Evolutionary conservation across 2,113 vertebrate species (phyloP).

Genomic region (Ranitomeya variabilis): DNA sequence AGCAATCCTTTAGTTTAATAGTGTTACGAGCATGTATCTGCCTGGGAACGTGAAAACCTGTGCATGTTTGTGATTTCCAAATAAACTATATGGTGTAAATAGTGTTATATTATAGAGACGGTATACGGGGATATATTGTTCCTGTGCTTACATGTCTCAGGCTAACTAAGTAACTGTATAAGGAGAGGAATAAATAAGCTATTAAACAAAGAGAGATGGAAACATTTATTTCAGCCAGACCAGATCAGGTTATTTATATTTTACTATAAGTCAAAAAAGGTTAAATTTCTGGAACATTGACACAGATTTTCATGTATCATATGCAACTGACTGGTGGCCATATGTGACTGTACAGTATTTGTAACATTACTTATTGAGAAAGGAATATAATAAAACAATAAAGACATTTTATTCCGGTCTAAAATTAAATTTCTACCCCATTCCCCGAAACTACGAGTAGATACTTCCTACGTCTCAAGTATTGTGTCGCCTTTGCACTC

Average conservation of each 20-base stretch:
- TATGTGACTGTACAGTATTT: background rate
- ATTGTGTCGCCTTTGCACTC: too few relatives aligned
- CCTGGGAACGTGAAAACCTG: constrained; percentile 10
- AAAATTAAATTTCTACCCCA: background rate
- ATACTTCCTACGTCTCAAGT: background rate
- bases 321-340: constrained; percentile 6
- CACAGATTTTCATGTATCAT: background rate
- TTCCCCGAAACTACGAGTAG: too few relatives aligned
- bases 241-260: too few relatives aligned
- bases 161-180: too few relatives aligned
- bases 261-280: background rate
- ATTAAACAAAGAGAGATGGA: background rate
- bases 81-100: constrained; percentile 12
- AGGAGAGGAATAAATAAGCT: background rate
- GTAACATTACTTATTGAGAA: background rate
- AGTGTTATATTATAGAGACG: background rate
- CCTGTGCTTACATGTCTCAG: background rate
- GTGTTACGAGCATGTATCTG: constrained; percentile 27
- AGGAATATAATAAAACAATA: background rate
- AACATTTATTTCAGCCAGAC: background rate
- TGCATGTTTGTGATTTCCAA: constrained; percentile 49
- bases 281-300: background rate
- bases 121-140: background rate
- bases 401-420: background rate
- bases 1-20: background rate